Evolutionary conservation across 2,888 invertebrate species (phyloP).

Genomic region (Drosophila trichaetosa): DNA sequence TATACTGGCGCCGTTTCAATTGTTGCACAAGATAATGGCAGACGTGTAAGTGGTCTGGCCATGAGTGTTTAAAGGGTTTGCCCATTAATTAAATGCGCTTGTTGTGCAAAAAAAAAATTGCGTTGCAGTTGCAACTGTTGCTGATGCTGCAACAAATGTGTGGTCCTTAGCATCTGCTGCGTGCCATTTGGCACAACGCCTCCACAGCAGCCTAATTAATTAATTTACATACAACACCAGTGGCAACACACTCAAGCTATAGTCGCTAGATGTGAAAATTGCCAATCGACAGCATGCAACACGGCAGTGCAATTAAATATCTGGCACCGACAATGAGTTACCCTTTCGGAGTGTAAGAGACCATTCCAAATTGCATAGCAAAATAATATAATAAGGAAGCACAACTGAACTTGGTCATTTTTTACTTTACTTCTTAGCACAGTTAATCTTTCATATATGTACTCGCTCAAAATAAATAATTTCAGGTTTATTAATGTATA

Average conservation of each 20-base stretch:
- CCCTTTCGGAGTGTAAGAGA: slow-evolving; percentile 10
- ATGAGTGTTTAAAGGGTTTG: slow-evolving; percentile 62
- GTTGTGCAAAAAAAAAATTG: slow-evolving; percentile 30
- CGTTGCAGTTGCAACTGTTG: slow-evolving; percentile 19
- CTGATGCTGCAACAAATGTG: slow-evolving; percentile 37
- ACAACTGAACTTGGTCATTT: neutral
- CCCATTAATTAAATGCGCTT: slow-evolving; percentile 72
- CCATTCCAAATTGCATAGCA: neutral
- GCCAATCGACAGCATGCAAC: slow-evolving; percentile 50
- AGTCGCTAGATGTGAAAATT: slow-evolving; percentile 38
- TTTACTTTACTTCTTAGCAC: neutral
- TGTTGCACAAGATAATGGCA: slow-evolving; percentile 52
- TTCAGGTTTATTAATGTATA: neutral
- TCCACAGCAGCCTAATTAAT: slow-evolving; percentile 69
- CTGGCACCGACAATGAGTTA: slow-evolving; percentile 11
- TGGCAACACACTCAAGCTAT: neutral
- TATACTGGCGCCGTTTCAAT: slow-evolving; percentile 72
- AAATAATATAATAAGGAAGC: neutral
- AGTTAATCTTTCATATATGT: neutral
- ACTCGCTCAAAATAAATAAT: neutral
- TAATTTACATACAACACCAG: slow-evolving; percentile 71
- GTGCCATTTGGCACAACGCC: slow-evolving; percentile 53
- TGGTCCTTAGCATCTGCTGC: slow-evolving; percentile 59
- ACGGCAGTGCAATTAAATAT: neutral
- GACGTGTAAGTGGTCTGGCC: slow-evolving; percentile 57